Base-by-base conservation (phyloP, 2,888 invertebrate species). In the Dyspetes luteomarginatus region DNA sequence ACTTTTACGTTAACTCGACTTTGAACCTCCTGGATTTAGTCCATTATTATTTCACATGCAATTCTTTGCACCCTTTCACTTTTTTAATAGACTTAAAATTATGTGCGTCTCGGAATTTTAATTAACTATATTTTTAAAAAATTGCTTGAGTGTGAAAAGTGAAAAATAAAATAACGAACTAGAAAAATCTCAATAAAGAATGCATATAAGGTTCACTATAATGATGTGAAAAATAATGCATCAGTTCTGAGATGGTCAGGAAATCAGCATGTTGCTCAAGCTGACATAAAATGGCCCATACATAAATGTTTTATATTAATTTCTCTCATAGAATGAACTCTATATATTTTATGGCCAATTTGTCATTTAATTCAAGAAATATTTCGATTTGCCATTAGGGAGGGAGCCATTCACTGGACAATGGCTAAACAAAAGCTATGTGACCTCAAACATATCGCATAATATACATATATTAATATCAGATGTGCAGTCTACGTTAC, bases 381-480 rank as follows among this genome's bases (percentile, higher is more conserved):
- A 41, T 71, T 50, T 15, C 24, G 30, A 60, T 50, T 7, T n/a
- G n/a, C n/a, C n/a, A n/a, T n/a, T n/a, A n/a, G 19, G 60, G 15
- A 24, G 30, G 50, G 26, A 24, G 15, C 4, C 36, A 36, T 36
- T 45, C 28, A 22, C 36, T 50, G 17, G 17, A 60, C 15, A 72
- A 72, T 17, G 45, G 24, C 30, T 36, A 50, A 36, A 30, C 60
- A 28, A 43, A 7, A 36, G 19, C 9, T 48, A 9, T 22, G n/a
- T 45, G 56, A 41, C 67, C 26, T 41, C n/a, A 12, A 19, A 12
- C 48, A 41, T 3, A 24, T 3, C 15, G 48, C 36, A 36, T 7
- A 26, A 71, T 30, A 30, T 22, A 62, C 43, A 52, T 36, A 50
- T 41, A 50, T 30, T 7, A 50, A 50, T n/a, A 41, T 72, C 22